Conservation (phyloP, 64 coral and sea anemone genomes). For the Actinia tenebrosa region DNA sequence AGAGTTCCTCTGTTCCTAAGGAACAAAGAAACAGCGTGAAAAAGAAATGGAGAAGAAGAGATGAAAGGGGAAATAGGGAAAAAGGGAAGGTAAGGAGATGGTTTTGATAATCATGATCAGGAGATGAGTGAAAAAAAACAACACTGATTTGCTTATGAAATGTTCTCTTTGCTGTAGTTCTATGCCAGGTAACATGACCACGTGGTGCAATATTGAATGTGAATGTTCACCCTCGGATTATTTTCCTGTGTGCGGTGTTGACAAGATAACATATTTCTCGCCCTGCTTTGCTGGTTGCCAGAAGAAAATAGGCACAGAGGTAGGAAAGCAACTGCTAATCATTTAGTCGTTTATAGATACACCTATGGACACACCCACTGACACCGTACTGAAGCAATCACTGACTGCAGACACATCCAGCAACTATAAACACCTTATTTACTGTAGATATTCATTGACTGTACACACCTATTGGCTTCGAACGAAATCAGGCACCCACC, state of each 20-base stretch:
- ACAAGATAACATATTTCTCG: conserved; percentile 86
- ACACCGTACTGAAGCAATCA: background rate
- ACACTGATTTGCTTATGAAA: background rate
- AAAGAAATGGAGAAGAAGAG: too few species aligned
- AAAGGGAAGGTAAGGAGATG: too few species aligned
- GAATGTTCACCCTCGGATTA: conserved; percentile 57
- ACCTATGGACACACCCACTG: background rate
- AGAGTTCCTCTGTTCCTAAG: too few species aligned
- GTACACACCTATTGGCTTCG: too few species aligned
- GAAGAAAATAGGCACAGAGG: conserved; percentile 32
- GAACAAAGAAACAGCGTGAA: too few species aligned
- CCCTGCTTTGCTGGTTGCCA: conserved; percentile 81
- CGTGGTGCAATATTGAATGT: conserved; percentile 67
- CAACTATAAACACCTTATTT: background rate
- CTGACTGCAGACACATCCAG: background rate
- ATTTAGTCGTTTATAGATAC: background rate
- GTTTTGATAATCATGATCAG: too few species aligned
- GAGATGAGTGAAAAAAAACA: background rate
- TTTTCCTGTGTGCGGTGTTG: conserved; percentile 79
- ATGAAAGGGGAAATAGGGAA: too few species aligned
- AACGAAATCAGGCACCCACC: too few species aligned
- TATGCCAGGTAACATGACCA: conserved; percentile 28
- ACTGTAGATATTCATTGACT: background rate
- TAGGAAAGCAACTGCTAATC: background rate
- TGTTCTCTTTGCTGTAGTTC: conserved; percentile 1